Base-by-base conservation (phyloP, 2,888 invertebrate species). In the Dryomyza anilis region DNA sequence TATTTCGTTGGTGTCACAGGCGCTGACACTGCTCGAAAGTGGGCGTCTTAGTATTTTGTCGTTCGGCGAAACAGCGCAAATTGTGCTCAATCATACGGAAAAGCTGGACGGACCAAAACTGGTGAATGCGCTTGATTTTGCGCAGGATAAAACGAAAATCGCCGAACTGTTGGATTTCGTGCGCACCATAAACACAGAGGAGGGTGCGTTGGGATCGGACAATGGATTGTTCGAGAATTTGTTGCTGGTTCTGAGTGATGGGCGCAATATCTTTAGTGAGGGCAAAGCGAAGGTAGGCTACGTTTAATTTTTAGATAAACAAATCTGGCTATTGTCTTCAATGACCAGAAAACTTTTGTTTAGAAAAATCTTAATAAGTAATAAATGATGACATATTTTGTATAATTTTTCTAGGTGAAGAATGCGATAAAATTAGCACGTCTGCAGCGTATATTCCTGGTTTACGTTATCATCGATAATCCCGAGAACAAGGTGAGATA, bases 401-500 rank as follows among this genome's bases (percentile, higher is more conserved):
- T 1, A 14, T 29, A 48, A n/a, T 2, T 30, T 12, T 71, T 70
- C 5, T 39, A 85, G 69, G 92, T 98, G 0, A 86, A 86, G 69
- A 88, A 88, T 70, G 92, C 96, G 0, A 91, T 98, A 0, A 86
- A 95, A 73, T 84, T 90, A 73, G 95, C 95, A 3, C 88, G 91
- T 68, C 87, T 94, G 59, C 87, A 90, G 62, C 90, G 93, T 45
- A 90, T 99, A 71, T 98, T 99, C 83, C 87, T 95, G 68, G 94
- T 99, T 5, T 99, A 98, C 80, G 90, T 99, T 57, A 92, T 99
- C 69, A 89, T 99, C 52, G 99, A 99, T 81, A 96, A 95, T 85
- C 95, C 95, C 7, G 87, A 90, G 70, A 94, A 92, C 80, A 93
- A 95, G 88, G 94, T 93, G 76, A 80, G 78, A 71, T 30, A 19